Base-by-base conservation (phyloP, 2,113 vertebrate genomes). In the Mesitornis unicolor region DNA sequence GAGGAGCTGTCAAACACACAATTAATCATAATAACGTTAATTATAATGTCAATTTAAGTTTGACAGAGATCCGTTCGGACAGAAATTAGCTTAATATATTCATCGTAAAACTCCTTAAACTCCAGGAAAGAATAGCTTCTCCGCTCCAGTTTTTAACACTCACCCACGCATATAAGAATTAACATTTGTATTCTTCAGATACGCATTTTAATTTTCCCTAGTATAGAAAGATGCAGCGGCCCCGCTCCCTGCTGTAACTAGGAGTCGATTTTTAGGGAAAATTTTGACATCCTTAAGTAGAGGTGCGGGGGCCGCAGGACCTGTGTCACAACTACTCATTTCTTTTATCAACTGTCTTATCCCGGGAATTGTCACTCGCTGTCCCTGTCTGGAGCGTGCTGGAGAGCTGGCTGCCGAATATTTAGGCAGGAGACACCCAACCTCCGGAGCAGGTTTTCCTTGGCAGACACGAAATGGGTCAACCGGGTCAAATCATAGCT, bases 311-410 rank as follows among this genome's bases (percentile, higher is more conserved):
- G 6, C 10, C 1, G 7, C 31, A 35, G 35, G 11, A 54, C 19
- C 13, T 36, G 6, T 15, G 22, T 26, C 11, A 10, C 9, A 13
- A 6, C 16, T 13, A 20, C 12, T 5, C 43, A 1, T 6, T 22
- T 24, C 26, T 59, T 43, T 40, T 22, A 33, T 33, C 25, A 13
- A 9, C 57, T 7, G 22, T 10, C n/a, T 14, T 3, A 5, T 11
- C 10, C 36, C 0, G 24, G n/a, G 9, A 15, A 6, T 1, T 0
- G 35, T 6, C 8, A 11, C 28, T 28, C 18, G 8, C 50, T 36
- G 43, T 15, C 29, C 14, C 45, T 7, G 45, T 1, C 24, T 3
- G 14, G 19, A 60, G 29, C 26, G 1, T 2, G 4, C 40, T 13
- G 61, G 26, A 29, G 61, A 18, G 14, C 2, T 8, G 43, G 47